phyloP scores from a whole-genome alignment of 2,797 vertebrate species.

The Rhynchonycteris naso region DNA sequence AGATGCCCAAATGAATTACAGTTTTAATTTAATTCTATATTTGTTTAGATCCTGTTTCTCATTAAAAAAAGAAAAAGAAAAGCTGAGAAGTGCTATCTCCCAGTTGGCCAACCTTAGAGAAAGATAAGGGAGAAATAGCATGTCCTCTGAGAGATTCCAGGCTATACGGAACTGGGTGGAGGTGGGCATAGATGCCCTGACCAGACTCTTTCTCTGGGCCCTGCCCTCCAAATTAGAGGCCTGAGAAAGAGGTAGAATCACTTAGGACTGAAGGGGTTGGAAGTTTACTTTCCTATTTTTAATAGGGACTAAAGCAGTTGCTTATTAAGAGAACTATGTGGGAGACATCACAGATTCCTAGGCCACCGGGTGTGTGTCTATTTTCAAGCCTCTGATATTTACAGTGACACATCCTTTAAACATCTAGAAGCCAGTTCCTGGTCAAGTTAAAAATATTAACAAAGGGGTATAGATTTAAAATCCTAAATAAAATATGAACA shows the following conservation, averaged over 20 bases:
- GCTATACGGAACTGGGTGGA: background rate
- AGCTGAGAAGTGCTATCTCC: background rate
- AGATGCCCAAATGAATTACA: constrained; percentile 25
- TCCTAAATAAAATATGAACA: constrained; percentile 46
- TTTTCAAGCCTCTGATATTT: constrained; percentile 67
- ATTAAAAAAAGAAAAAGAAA: background rate
- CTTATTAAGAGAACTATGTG: constrained; percentile 58
- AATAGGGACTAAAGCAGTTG: constrained; percentile 55
- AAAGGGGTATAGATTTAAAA: constrained; percentile 57
- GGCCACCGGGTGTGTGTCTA: constrained; percentile 53
- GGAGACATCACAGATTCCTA: constrained; percentile 73
- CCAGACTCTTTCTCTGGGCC: background rate
- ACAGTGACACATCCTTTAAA: constrained; percentile 64
- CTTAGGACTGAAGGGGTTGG: background rate
- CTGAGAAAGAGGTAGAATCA: background rate
- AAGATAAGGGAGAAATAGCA: background rate
- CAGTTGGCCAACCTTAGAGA: background rate
- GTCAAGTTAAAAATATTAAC: constrained; percentile 69
- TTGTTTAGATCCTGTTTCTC: constrained; percentile 38
- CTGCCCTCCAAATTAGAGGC: background rate
- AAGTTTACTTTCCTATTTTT: constrained; percentile 59
- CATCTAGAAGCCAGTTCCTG: constrained; percentile 58
- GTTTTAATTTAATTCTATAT: constrained; percentile 25
- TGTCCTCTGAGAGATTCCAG: background rate
- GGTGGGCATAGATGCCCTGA: accelerated